A percentile compares a stretch with the other conserved stretches of the same genome.
Evolutionary conservation across 2,888 invertebrate genomes (phyloP).

Genomic region (Lobophora halterata): DNA sequence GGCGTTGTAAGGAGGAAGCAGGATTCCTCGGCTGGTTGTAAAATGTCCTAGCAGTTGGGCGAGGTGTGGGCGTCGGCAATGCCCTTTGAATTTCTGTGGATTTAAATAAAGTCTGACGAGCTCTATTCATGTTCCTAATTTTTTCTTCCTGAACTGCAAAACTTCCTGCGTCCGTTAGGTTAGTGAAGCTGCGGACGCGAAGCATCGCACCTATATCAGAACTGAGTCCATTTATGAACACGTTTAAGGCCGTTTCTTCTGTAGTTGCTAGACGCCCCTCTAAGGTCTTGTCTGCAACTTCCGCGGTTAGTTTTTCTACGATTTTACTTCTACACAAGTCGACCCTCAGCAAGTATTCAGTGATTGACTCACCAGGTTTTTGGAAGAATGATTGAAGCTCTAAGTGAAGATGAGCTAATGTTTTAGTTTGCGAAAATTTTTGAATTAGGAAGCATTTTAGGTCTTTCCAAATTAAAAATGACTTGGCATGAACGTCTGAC

Average conservation of each 20-base stretch:
- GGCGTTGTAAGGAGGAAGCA: too few species aligned
- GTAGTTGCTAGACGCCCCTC: slow-evolving; percentile 21
- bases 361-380: slow-evolving; percentile 32
- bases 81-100: too few species aligned
- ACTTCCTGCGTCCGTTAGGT: slow-evolving; percentile 27
- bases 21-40: too few species aligned
- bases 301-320: slow-evolving; percentile 30
- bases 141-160: slow-evolving; percentile 36
- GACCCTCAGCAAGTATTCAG: slow-evolving; percentile 34
- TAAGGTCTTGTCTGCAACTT: slow-evolving; percentile 25
- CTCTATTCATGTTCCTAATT: too few species aligned
- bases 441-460: slow-evolving; percentile 25
- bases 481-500: slow-evolving; percentile 20
- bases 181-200: slow-evolving; percentile 24
- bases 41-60: too few species aligned
- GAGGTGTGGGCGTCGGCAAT: too few species aligned
- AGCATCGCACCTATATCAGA: slow-evolving; percentile 25
- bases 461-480: slow-evolving; percentile 10
- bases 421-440: slow-evolving; percentile 34
- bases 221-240: slow-evolving; percentile 35
- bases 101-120: too few species aligned
- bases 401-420: slow-evolving; percentile 15
- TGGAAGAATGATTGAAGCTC: slow-evolving; percentile 35
- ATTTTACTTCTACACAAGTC: slow-evolving; percentile 34
- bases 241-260: slow-evolving; percentile 33